Conservation (phyloP, 2,888 invertebrate species). For the Athrips mouffetella region DNA sequence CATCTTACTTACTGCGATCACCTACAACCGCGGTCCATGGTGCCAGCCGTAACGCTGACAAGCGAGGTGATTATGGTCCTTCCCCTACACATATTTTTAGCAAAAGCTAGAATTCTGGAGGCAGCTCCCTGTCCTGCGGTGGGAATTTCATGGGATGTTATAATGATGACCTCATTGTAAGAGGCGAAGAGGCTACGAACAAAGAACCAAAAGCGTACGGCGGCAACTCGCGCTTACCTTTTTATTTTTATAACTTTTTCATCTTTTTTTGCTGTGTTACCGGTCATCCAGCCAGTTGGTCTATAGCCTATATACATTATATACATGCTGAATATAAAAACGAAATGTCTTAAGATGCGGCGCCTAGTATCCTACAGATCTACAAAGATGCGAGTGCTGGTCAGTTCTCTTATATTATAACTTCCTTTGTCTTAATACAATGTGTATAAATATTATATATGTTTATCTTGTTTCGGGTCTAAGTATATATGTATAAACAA, state of each 20-base stretch:
- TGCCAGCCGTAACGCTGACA: too few relatives aligned
- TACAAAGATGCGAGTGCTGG: slow-evolving; percentile 70
- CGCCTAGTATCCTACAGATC: slow-evolving; percentile 63
- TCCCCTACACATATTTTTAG: too few relatives aligned
- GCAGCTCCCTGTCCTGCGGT: too few relatives aligned
- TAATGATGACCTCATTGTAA: too few relatives aligned
- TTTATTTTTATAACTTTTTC: slow-evolving; percentile 30
- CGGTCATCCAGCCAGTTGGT: slow-evolving; percentile 43
- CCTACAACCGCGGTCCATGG: too few relatives aligned
- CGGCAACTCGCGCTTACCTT: neutral
- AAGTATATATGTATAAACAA: too few relatives aligned
- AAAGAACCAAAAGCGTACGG: neutral
- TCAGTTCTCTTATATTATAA: slow-evolving; percentile 39
- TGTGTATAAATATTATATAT: neutral
- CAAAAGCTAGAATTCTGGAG: too few relatives aligned
- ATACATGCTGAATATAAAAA: slow-evolving; percentile 56
- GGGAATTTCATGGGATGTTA: too few relatives aligned
- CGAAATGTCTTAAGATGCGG: slow-evolving; percentile 38
- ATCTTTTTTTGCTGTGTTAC: slow-evolving; percentile 38
- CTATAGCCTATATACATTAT: slow-evolving; percentile 42
- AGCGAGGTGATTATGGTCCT: too few relatives aligned
- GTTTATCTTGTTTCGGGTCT: neutral
- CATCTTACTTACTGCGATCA: too few relatives aligned
- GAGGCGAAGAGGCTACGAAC: too few relatives aligned
- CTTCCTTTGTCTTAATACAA: neutral